Evolutionary conservation across 2,113 vertebrate species (phyloP), one percentile per base, ranked within the genome.

Genomic region (Turnix velox): DNA sequence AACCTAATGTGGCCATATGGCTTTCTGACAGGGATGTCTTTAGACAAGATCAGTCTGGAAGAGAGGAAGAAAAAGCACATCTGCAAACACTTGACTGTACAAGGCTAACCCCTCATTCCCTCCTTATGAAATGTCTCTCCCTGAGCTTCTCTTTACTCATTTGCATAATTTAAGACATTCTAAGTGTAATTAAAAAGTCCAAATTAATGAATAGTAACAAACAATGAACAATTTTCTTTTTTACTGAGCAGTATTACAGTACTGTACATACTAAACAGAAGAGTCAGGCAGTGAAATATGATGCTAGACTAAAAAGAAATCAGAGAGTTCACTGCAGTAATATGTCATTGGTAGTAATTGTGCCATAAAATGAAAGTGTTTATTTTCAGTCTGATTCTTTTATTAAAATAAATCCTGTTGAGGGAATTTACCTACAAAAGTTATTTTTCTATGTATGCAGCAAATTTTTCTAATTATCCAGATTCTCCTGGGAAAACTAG

Each of bases 381-480:
- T 92, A 65, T 90, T 92, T 95, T 91, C 35, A 51, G 15, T 58
- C 68, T 54, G 37, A 67, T 90, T 84, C 39, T 94, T 91, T 72
- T 87, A 84, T 87, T 73, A 54, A 92, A 95, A 96, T 95, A 94
- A 92, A 93, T 93, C 86, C 58, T 84, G 46, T 69, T 91, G 51
- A 86, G 59, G 12, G 31, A 90, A 92, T 91, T 95, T 91, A 91
- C 79, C 63, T 73, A 84, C 57, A 69, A 37, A 94, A 73, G 35
- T 54, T 90, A 77, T 83, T 93, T 95, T 94, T 95, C 71, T 92
- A 54, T 42, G 5, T 23, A 65, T 48, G 42, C 51, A 74, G 65
- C 75, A 88, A 92, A 84, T 91, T 80, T 93, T 92, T 90, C 52
- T 90, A 96, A 90, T 94, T 94, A 88, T 78, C 37, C 51, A 65